Base-by-base conservation (phyloP, 1,140 invertebrate species). In the Ganaspis sp. region DNA sequence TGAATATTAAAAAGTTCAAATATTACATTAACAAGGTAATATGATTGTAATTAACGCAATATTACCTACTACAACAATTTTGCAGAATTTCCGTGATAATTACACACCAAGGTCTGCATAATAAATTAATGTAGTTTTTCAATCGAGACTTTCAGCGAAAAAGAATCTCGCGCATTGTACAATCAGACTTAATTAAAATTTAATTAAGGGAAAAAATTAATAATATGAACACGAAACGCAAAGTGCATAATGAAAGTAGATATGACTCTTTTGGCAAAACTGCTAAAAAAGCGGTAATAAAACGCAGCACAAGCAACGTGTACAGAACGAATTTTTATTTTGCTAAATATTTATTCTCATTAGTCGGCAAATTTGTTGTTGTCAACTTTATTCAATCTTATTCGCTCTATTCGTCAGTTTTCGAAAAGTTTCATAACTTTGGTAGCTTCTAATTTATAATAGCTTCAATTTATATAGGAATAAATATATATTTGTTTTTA, bases 181-280 rank as follows among this genome's bases (percentile, higher is more conserved):
- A n/a, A 21, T 64, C 58, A 4, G 23, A 26, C 58, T 64, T 64
- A 64, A 64, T 64, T 64, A 64, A 34, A 64, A 29, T 64, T 64
- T 64, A 64, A 64, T 64, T 64, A 64, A 64, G 58, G 23, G 58
- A n/a, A 29, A 26, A 64, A 64, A 64, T 64, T 34, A 64, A 64
- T 64, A 26, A n/a, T 64, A 26, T 26, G 58, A 64, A 64, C 58
- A 64, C 3, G 11, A 29, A 64, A 34, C 23, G 26, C 9, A 64
- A n/a, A 64, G 26, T 15, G 23, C 12, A 64, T 64, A 29, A 64
- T 34, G 6, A 64, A 64, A 64, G 26, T 64, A 64, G 23, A 29
- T 64, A 64, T 21, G 58, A n/a, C 58, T 34, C 23, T 64, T 29
- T 64, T 15, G 54, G 12, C 1, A 23, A 11, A 23, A 23, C 54